Conservation (phyloP, 2,113 vertebrate genomes). For the Ammospiza caudacuta region DNA sequence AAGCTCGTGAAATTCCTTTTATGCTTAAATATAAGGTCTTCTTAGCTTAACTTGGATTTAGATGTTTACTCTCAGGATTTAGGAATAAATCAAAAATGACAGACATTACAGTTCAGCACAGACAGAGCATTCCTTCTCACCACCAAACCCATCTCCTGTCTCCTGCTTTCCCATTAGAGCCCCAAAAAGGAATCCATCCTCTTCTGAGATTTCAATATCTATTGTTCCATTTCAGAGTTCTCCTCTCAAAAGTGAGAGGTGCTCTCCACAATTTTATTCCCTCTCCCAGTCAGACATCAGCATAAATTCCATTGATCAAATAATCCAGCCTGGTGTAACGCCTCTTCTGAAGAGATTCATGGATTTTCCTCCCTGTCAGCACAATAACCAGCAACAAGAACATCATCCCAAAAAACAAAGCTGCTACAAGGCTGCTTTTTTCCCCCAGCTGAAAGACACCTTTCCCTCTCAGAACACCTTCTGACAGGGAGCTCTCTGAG, state of each 20-base stretch:
- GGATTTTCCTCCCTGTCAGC: slow-evolving; percentile 63
- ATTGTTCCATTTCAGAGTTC: neutral
- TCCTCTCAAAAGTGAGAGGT: neutral
- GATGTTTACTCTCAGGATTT: slow-evolving; percentile 15
- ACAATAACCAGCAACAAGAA: slow-evolving; percentile 69
- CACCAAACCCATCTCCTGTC: neutral
- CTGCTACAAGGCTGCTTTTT: slow-evolving; percentile 70
- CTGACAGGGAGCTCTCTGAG: neutral
- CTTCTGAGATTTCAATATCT: neutral
- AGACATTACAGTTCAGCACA: neutral
- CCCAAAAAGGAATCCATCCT: neutral
- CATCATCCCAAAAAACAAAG: slow-evolving; percentile 73
- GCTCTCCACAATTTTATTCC: neutral
- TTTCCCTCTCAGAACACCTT: neutral
- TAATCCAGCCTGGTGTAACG: slow-evolving; percentile 79
- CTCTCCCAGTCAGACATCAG: slow-evolving; percentile 64
- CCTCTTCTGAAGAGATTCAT: slow-evolving; percentile 61
- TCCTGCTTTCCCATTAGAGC: neutral
- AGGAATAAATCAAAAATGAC: neutral
- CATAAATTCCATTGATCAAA: slow-evolving; percentile 80
- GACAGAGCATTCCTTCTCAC: neutral
- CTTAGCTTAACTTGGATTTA: neutral
- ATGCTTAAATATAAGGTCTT: neutral
- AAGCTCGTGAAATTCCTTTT: neutral
- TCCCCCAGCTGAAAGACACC: neutral